A percentile compares a stretch with the other conserved stretches of the same genome.
Evolutionary conservation across 2,113 vertebrate species (phyloP).

Genomic region (Sorex fumeus): DNA sequence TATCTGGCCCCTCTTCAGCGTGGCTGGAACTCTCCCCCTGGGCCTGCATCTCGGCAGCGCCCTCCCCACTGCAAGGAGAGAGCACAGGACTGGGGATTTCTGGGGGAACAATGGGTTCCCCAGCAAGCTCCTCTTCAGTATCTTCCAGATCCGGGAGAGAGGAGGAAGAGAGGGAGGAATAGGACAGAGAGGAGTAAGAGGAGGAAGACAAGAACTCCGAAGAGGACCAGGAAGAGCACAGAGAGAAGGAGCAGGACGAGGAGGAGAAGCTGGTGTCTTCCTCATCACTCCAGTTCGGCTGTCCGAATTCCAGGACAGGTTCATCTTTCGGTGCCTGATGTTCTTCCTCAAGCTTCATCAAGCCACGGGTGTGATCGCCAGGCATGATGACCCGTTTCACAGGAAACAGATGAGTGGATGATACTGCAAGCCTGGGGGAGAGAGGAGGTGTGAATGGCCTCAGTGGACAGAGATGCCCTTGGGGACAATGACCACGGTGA

Average conservation of each 20-base stretch:
- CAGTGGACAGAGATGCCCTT: too few species aligned
- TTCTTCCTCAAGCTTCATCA: neutral
- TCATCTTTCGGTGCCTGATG: neutral
- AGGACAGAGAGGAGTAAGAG: neutral
- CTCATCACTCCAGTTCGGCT: neutral
- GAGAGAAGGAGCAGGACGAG: neutral
- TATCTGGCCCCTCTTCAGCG: neutral
- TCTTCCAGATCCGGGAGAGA: neutral
- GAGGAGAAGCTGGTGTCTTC: neutral
- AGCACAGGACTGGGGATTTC: too few species aligned
- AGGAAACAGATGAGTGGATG: neutral
- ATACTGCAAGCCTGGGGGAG: too few species aligned
- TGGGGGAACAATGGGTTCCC: neutral
- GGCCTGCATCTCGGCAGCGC: neutral
- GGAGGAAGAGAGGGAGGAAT: neutral
- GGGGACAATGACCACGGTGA: neutral
- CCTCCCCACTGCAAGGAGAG: neutral
- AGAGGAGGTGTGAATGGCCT: too few species aligned
- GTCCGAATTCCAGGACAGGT: neutral
- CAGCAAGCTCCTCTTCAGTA: neutral
- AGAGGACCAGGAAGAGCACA: neutral
- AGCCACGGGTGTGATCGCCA: neutral
- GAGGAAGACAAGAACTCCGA: neutral
- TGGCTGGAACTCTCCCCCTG: neutral
- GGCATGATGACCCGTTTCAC: neutral